A percentile compares a stretch with the other conserved stretches of the same genome.
These are phyloP conservation scores for Enhydra lutris DNA, from an alignment of 2,113 vertebrate genomes.

Conservation along the genomic window DNA sequence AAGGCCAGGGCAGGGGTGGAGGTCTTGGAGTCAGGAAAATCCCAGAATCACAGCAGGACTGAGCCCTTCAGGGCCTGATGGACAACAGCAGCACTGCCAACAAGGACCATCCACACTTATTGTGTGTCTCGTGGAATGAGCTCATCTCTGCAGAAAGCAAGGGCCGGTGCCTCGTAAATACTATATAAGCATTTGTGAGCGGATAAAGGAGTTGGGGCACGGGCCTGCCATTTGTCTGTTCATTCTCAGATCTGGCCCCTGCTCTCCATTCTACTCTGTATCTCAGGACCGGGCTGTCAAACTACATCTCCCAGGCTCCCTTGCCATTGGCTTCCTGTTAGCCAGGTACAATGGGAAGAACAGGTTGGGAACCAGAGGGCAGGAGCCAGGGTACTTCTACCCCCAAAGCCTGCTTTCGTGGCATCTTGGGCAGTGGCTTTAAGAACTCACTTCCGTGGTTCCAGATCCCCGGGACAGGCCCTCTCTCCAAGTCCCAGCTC, in stretches of 20 bases:
- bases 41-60: background rate
- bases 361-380: background rate
- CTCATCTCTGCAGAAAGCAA: background rate
- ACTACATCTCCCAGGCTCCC: background rate
- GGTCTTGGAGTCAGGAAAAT: background rate
- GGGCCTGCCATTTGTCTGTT: background rate
- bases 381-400: background rate
- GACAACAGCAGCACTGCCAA: background rate
- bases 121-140: background rate
- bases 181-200: too few species aligned
- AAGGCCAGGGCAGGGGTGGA: background rate
- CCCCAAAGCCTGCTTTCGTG: background rate
- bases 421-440: background rate
- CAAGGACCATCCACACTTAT: background rate
- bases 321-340: background rate
- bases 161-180: fast-evolving
- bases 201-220: background rate
- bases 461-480: background rate
- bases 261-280: background rate
- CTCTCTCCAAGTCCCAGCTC: background rate
- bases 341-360: background rate
- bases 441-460: background rate
- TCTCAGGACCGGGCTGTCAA: background rate
- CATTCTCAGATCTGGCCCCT: background rate
- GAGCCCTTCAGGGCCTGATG: background rate